A percentile compares a stretch with the other conserved stretches of the same genome.
These are phyloP conservation scores for Zenarchopterus dispar DNA, from an alignment of 2,797 vertebrate genomes.

Conservation along the genomic window DNA sequence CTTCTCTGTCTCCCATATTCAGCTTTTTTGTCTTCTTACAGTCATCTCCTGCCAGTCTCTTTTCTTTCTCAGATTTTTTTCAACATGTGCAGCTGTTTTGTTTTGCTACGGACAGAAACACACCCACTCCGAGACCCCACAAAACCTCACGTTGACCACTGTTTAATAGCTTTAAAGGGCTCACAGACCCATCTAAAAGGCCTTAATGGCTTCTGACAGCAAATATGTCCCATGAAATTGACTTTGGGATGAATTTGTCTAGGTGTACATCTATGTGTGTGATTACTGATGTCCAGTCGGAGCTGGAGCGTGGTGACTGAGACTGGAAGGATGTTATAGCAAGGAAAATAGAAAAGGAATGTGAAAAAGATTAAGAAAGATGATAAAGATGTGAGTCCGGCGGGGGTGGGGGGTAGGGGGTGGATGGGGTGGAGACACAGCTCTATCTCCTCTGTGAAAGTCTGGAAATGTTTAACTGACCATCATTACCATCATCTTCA, in stretches of 20 bases:
- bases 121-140: conserved; percentile 42
- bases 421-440: conserved; percentile 1
- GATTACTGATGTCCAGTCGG: conserved; percentile 16
- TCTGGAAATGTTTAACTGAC: conserved; percentile 66
- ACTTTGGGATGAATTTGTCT: conserved; percentile 44
- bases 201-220: conserved; percentile 78
- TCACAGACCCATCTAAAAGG: conserved; percentile 62
- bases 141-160: conserved; percentile 67
- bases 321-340: conserved; percentile 26
- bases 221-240: conserved; percentile 81
- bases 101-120: conserved; percentile 49
- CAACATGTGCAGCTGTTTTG: conserved; percentile 72
- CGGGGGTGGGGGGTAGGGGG: conserved; percentile 5
- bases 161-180: conserved; percentile 60
- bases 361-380: conserved; percentile 52
- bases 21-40: conserved; percentile 42
- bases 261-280: conserved; percentile 19
- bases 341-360: conserved; percentile 41
- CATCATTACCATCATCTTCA: conserved; percentile 44
- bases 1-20: conserved; percentile 39
- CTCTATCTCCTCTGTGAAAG: conserved; percentile 56
- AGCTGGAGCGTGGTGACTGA: conserved; percentile 24
- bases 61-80: conserved; percentile 27
- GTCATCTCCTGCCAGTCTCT: conserved; percentile 33
- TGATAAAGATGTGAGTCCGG: conserved; percentile 62